phyloP scores from a whole-genome alignment of 2,888 invertebrate genomes.

The Lepas anatifera region DNA sequence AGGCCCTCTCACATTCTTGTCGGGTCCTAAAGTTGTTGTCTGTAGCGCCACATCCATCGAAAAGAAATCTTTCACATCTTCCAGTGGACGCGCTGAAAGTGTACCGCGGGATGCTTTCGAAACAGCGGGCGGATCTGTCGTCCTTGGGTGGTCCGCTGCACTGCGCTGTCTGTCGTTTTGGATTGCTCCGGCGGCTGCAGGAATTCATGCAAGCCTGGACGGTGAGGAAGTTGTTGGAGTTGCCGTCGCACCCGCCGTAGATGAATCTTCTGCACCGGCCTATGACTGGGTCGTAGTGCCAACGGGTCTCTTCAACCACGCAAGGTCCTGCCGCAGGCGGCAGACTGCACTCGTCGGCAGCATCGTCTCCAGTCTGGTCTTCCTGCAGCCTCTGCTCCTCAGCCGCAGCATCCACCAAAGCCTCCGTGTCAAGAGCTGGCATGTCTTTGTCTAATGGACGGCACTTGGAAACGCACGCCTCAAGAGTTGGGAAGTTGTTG shows the following conservation, averaged over 20 bases:
- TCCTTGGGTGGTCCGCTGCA: not conserved
- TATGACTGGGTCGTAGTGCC: conserved; percentile 2
- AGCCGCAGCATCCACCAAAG: not conserved
- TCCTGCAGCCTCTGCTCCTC: not conserved
- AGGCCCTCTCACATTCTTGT: not conserved
- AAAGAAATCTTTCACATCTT: not conserved
- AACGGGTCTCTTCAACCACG: not conserved
- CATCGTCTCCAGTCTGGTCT: too few species aligned
- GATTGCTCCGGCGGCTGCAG: not conserved
- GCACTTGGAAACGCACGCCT: not conserved
- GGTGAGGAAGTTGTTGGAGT: conserved; percentile 1
- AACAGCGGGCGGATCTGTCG: not conserved
- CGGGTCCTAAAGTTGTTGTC: not conserved
- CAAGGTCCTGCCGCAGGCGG: not conserved
- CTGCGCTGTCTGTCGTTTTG: not conserved
- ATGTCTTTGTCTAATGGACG: not conserved
- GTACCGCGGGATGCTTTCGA: not conserved
- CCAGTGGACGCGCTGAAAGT: not conserved
- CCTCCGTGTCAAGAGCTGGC: not conserved
- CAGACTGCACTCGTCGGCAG: not conserved
- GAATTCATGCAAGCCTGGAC: not conserved
- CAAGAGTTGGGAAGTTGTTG: not conserved
- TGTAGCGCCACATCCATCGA: not conserved
- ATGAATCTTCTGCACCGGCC: not conserved
- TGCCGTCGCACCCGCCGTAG: conserved; percentile 9